Evolutionary conservation across 2,797 vertebrate genomes (phyloP).

Genomic region (Hypotaenidia okinawae): DNA sequence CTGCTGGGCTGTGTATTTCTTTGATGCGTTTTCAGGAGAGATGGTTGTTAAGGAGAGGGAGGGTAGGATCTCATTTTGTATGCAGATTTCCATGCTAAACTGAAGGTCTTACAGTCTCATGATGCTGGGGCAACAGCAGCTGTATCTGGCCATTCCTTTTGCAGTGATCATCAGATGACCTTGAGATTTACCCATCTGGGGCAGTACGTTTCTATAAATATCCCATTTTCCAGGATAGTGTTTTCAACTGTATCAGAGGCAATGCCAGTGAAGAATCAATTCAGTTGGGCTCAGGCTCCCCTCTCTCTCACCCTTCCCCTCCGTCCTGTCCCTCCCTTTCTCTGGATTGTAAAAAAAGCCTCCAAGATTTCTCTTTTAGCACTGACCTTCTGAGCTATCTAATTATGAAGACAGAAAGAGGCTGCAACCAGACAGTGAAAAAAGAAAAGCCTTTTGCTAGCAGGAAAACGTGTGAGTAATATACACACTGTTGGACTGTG

Average conservation of each 20-base stretch:
- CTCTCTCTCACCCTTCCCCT: not conserved
- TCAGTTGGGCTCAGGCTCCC: not conserved
- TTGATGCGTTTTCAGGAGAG: constrained; percentile 4
- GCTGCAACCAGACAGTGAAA: constrained; percentile 37
- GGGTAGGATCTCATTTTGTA: constrained; percentile 13
- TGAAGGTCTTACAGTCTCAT: not conserved
- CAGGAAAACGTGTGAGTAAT: constrained; percentile 57
- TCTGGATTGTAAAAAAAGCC: constrained; percentile 1
- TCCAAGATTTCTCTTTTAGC: constrained; percentile 17
- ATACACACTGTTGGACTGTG: constrained; percentile 21
- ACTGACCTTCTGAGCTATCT: constrained; percentile 49
- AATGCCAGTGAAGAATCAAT: constrained; percentile 11
- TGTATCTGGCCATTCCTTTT: constrained; percentile 1
- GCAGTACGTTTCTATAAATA: constrained; percentile 40
- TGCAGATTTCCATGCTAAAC: constrained; percentile 18
- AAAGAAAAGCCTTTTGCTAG: constrained; percentile 40
- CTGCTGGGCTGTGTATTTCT: constrained; percentile 13
- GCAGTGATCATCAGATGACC: constrained; percentile 17
- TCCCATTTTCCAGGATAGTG: not conserved
- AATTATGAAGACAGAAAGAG: constrained; percentile 56
- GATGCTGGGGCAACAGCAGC: not conserved
- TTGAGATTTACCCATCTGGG: constrained; percentile 37
- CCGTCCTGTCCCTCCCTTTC: not conserved
- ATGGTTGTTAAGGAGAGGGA: constrained; percentile 30
- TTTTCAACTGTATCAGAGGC: constrained; percentile 16